A percentile compares a stretch with the other conserved stretches of the same genome.
These are phyloP conservation scores for Scartelaos histophorus DNA, from an alignment of 2,113 vertebrate genomes.

Conservation along the genomic window DNA sequence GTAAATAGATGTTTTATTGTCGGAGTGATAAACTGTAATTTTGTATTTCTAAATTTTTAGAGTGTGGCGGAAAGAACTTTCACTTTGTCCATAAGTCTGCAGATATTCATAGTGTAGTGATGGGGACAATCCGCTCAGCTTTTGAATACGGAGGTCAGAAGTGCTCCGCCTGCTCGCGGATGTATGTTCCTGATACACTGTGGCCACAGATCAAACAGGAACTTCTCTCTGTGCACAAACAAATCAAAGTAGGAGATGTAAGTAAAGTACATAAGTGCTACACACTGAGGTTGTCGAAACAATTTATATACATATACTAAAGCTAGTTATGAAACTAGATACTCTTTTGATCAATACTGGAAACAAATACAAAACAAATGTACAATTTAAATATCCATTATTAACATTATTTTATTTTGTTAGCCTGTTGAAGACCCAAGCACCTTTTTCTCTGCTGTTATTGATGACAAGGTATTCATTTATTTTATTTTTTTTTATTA, in stretches of 20 bases:
- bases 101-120: constrained; percentile 84
- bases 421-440: constrained; percentile 89
- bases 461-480: constrained; percentile 88
- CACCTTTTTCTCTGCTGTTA: constrained; percentile 91
- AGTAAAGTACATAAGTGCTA: constrained; percentile 57
- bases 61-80: constrained; percentile 98
- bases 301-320: neutral
- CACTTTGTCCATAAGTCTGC: constrained; percentile 92
- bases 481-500: neutral
- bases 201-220: constrained; percentile 87
- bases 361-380: too few relatives aligned
- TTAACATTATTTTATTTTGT: neutral
- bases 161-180: constrained; percentile 94
- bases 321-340: too few relatives aligned
- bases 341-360: too few relatives aligned
- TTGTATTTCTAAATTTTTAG: constrained; percentile 59
- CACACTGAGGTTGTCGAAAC: neutral
- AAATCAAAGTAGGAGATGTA: constrained; percentile 90
- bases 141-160: constrained; percentile 96
- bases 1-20: neutral
- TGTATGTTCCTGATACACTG: constrained; percentile 85
- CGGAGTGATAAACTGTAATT: neutral
- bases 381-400: neutral
- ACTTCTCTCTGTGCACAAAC: constrained; percentile 82
- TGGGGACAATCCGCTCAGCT: constrained; percentile 88